Conservation (phyloP, 1,140 invertebrate genomes). For the Drosophila tani region DNA sequence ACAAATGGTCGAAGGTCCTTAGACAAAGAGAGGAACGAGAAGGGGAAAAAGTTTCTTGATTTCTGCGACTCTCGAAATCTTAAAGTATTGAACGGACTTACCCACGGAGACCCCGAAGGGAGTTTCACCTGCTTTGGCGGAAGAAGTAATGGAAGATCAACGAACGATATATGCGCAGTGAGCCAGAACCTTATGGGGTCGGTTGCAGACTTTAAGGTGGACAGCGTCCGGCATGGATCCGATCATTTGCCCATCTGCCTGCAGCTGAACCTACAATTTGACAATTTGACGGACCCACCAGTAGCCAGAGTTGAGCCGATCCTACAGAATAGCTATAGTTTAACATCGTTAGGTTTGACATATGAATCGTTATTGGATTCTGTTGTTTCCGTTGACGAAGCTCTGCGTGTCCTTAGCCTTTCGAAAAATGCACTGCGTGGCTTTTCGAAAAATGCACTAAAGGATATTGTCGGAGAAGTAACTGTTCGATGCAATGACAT, state of each 20-base stretch:
- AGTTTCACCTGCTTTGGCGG: conserved; percentile 1
- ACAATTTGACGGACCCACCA: background rate
- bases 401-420: background rate
- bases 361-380: conserved; percentile 1
- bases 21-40: conserved; percentile 7
- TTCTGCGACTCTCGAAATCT: conserved; percentile 11
- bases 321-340: background rate
- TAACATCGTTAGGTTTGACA: background rate
- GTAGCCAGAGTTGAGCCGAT: background rate
- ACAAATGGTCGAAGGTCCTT: conserved; percentile 14
- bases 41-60: background rate
- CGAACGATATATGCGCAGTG: conserved; percentile 19
- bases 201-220: conserved; percentile 18
- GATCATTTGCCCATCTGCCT: conserved; percentile 33
- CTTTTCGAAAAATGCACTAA: background rate
- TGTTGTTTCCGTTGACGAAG: conserved; percentile 1
- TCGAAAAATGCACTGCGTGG: background rate
- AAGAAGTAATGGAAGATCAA: conserved; percentile 8
- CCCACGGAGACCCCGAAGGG: conserved; percentile 7
- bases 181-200: conserved; percentile 5
- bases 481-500: background rate
- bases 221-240: conserved; percentile 14
- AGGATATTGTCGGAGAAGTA: background rate
- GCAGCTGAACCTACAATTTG: background rate
- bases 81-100: conserved; percentile 19